A percentile compares a stretch with the other conserved stretches of the same genome.
phyloP scores from a whole-genome alignment of 2,888 invertebrate species.

The Dendrolimus pini region DNA sequence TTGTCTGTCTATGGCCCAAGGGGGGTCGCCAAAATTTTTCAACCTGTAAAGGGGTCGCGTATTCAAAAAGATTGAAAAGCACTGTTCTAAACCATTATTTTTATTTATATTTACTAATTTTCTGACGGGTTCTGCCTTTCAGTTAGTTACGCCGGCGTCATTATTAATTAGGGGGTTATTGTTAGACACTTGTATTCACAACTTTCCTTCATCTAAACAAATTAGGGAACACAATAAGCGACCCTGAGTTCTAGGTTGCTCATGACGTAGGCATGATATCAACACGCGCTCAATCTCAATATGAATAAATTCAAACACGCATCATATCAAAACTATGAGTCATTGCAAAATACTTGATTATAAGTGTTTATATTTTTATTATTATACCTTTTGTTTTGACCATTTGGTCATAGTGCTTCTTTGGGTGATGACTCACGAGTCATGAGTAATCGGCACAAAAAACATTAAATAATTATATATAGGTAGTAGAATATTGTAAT shows the following conservation, averaged over 20 bases:
- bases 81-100: too few species aligned
- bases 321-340: not conserved
- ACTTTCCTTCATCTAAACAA: not conserved
- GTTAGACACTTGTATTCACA: too few species aligned
- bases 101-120: too few species aligned
- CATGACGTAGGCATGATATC: not conserved
- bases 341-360: not conserved
- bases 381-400: slow-evolving; percentile 3
- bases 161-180: too few species aligned
- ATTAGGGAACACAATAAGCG: not conserved
- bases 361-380: not conserved
- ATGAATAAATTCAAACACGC: not conserved
- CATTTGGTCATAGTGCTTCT: slow-evolving; percentile 8
- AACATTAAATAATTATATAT: too few species aligned
- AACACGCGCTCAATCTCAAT: not conserved
- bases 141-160: too few species aligned
- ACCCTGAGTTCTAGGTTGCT: not conserved
- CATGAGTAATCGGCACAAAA: not conserved
- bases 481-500: too few species aligned
- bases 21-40: too few species aligned
- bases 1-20: too few species aligned
- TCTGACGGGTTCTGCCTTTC: too few species aligned
- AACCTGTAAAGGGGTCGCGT: too few species aligned
- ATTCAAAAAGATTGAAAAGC: too few species aligned
- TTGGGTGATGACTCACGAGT: slow-evolving; percentile 9